Conservation (phyloP, 1,140 invertebrate species). For the Magallana angulata region DNA sequence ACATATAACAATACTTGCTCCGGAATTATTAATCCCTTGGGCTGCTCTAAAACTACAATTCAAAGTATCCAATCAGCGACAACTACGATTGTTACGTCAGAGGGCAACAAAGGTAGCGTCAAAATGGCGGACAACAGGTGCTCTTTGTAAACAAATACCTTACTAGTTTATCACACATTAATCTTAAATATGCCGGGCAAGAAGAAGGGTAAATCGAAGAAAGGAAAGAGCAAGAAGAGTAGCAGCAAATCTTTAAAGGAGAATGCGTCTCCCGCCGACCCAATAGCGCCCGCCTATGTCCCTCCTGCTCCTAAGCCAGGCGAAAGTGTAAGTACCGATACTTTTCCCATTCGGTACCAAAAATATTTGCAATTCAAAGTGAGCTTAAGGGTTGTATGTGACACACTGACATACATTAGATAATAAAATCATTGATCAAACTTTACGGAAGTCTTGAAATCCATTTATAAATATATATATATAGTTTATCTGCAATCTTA, state of each 20-base stretch:
- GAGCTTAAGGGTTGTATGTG: too few species aligned
- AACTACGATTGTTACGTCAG: slow-evolving; percentile 43
- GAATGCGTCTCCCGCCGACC: slow-evolving; percentile 56
- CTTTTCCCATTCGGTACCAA: too few species aligned
- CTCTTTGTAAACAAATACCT: slow-evolving; percentile 8
- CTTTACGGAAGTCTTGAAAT: too few species aligned
- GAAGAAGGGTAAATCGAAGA: slow-evolving; percentile 66
- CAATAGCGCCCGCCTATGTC: slow-evolving; percentile 63
- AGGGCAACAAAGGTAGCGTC: slow-evolving; percentile 62
- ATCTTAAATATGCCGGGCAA: slow-evolving; percentile 63
- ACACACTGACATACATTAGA: too few species aligned
- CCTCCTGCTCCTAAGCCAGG: slow-evolving; percentile 69
- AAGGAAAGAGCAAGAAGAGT: slow-evolving; percentile 66
- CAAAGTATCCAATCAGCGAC: background rate
- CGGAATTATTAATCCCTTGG: too few species aligned
- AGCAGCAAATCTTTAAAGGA: slow-evolving; percentile 57
- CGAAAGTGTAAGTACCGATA: slow-evolving; percentile 64
- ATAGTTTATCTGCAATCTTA: too few species aligned
- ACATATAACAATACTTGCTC: too few species aligned
- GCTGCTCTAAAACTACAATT: too few species aligned
- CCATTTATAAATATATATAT: too few species aligned
- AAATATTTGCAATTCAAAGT: too few species aligned
- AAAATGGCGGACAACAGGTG: slow-evolving; percentile 62
- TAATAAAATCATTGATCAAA: too few species aligned
- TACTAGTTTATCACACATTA: background rate